These are phyloP conservation scores for Bradysia coprophila DNA, from an alignment of 1,140 invertebrate species.

Conservation along the genomic window DNA sequence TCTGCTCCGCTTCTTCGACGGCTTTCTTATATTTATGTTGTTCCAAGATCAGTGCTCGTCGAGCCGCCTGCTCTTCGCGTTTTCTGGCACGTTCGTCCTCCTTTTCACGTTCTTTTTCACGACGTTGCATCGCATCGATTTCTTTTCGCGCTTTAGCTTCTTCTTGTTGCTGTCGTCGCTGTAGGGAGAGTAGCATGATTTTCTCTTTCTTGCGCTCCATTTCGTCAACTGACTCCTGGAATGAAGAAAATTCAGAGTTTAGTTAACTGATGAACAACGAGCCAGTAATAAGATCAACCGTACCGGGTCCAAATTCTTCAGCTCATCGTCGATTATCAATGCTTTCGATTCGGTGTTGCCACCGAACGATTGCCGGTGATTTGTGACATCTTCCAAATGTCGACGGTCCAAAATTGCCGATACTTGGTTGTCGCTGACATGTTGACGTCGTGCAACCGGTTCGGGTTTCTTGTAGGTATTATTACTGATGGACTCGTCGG, in stretches of 20 bases:
- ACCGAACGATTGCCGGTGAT: slow-evolving; percentile 12
- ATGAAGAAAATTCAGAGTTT: slow-evolving; percentile 6
- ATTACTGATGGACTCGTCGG: not conserved
- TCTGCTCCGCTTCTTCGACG: slow-evolving; percentile 76
- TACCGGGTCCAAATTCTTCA: slow-evolving; percentile 46
- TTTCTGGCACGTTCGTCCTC: slow-evolving; percentile 69
- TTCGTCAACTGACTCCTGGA: slow-evolving; percentile 61
- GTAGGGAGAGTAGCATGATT: slow-evolving; percentile 69
- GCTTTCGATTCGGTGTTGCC: slow-evolving; percentile 29
- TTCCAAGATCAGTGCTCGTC: slow-evolving; percentile 76
- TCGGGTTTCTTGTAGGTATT: not conserved
- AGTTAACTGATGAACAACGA: not conserved
- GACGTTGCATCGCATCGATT: slow-evolving; percentile 57
- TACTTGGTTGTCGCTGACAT: not conserved
- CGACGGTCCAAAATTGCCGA: slow-evolving; percentile 9
- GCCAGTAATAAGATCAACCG: not conserved
- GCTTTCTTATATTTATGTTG: slow-evolving; percentile 91
- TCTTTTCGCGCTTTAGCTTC: slow-evolving; percentile 69
- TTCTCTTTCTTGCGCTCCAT: slow-evolving; percentile 81
- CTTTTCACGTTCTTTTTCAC: slow-evolving; percentile 62
- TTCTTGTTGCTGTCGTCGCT: slow-evolving; percentile 74
- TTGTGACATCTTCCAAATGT: slow-evolving; percentile 17
- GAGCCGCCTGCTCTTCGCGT: slow-evolving; percentile 76
- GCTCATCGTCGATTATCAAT: slow-evolving; percentile 47
- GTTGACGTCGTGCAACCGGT: not conserved